These are phyloP conservation scores for Lutjanus campechanus DNA, from an alignment of 2,797 vertebrate species.

Conservation along the genomic window DNA sequence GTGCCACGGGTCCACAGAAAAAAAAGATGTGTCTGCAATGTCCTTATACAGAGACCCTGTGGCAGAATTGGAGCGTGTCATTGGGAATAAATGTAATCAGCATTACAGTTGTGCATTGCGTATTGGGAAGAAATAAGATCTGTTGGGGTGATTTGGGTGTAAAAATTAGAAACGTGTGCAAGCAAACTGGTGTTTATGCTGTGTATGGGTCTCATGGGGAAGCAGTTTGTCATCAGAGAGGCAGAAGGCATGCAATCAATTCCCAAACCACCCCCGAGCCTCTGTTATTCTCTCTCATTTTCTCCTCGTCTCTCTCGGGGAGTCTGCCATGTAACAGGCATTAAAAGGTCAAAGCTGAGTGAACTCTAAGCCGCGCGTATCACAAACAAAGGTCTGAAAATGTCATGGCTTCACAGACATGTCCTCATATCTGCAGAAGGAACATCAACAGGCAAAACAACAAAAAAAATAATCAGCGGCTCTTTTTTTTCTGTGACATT, in stretches of 20 bases:
- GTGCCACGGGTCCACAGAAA: conserved; percentile 42
- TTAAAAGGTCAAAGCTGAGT: conserved; percentile 76
- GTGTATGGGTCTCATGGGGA: conserved; percentile 24
- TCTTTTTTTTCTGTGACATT: conserved; percentile 45
- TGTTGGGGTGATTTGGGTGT: neutral
- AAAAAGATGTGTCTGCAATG: conserved; percentile 38
- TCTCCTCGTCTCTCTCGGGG: conserved; percentile 50
- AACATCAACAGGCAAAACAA: conserved; percentile 42
- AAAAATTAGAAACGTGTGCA: conserved; percentile 29
- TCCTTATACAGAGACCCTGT: conserved; percentile 39
- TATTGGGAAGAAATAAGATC: conserved; percentile 42
- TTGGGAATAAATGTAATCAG: conserved; percentile 58
- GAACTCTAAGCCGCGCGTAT: conserved; percentile 60
- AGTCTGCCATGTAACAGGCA: conserved; percentile 51
- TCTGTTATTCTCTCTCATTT: conserved; percentile 44
- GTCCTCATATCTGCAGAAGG: conserved; percentile 31
- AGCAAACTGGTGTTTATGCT: conserved; percentile 21
- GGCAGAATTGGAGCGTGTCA: conserved; percentile 50
- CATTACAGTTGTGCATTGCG: conserved; percentile 26
- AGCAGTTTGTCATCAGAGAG: conserved; percentile 52
- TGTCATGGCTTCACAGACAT: conserved; percentile 62
- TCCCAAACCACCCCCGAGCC: conserved; percentile 40
- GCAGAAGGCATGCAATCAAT: conserved; percentile 60
- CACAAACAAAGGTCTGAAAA: conserved; percentile 73
- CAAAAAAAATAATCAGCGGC: conserved; percentile 29